Base-by-base conservation (phyloP, 1,140 invertebrate genomes). In the Drosophila micromelanica region DNA sequence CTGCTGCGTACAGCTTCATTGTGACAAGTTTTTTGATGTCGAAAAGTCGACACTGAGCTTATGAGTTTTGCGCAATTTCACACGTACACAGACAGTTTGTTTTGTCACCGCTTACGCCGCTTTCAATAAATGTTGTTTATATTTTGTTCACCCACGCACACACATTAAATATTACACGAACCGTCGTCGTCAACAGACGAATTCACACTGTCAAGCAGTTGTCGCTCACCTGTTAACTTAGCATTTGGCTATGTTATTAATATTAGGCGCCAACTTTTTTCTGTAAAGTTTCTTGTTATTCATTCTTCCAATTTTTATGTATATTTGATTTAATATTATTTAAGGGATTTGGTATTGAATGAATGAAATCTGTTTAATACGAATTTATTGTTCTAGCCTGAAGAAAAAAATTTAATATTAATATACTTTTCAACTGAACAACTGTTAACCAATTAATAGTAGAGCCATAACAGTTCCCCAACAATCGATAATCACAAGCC, bases 1-100 rank as follows among this genome's bases (percentile, higher is more conserved):
- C 78, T 90, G 82, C 76, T 61, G 70, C 76, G 40, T 72, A 86
- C 82, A 90, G 70, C 73, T 81, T 90, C 80, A 82, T 82, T 27
- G 64, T 89, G 43, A 43, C 32, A 27, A 63, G 60, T 61, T 65
- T 65, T 51, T 11, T 38, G 32, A 13, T 59, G 45, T 60, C 55
- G 55, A 27, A 32, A 49, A 15, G 40, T 43, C 42, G 52, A 48
- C 30, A 59, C 37, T 73, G 13, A 42, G 17, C 48, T 40, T 48
- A 20, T 27, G 27, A 57, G 56, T 46, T 76, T 64, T 77, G 32
- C 43, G 74, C 49, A 65, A 73, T 62, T 57, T 76, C 43, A 72
- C 72, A 71, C 61, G 56, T 45, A 76, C 52, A 30, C 49, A 17
- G 20, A 45, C 13, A 17, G 52, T 59, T 62, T 37, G 42, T 52